Percentiles rank a stretch among this genome's conserved stretches.
Evolutionary conservation across 2,113 vertebrate genomes (phyloP).

Genomic region (Elanoides forficatus): DNA sequence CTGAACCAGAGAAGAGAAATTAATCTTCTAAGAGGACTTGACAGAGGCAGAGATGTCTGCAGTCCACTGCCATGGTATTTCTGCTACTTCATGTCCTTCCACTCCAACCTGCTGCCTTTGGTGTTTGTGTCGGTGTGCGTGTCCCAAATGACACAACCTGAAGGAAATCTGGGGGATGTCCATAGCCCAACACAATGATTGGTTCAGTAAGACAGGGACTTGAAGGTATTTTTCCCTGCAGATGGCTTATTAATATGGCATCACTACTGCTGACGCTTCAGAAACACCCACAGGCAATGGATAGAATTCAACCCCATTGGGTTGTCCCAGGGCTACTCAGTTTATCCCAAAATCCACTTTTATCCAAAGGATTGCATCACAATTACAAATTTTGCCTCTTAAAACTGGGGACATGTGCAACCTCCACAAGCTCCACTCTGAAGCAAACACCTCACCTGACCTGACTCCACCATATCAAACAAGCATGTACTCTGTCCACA

Average conservation of each 20-base stretch:
- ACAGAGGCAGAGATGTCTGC: neutral
- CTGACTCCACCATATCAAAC: neutral
- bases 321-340: neutral
- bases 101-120: neutral
- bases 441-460: neutral
- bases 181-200: neutral
- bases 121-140: accelerated
- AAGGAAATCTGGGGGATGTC: neutral
- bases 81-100: neutral
- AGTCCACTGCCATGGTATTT: neutral
- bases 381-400: neutral
- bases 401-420: neutral
- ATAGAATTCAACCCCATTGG: neutral
- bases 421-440: neutral
- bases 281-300: neutral
- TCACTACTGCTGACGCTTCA: neutral
- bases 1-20: neutral
- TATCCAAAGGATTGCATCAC: neutral
- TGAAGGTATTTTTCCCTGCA: neutral
- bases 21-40: neutral
- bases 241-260: neutral
- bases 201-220: neutral
- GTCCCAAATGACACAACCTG: neutral
- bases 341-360: neutral
- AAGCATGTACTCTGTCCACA: neutral